Conservation (phyloP, 2,113 vertebrate genomes). For the Chionomys nivalis region DNA sequence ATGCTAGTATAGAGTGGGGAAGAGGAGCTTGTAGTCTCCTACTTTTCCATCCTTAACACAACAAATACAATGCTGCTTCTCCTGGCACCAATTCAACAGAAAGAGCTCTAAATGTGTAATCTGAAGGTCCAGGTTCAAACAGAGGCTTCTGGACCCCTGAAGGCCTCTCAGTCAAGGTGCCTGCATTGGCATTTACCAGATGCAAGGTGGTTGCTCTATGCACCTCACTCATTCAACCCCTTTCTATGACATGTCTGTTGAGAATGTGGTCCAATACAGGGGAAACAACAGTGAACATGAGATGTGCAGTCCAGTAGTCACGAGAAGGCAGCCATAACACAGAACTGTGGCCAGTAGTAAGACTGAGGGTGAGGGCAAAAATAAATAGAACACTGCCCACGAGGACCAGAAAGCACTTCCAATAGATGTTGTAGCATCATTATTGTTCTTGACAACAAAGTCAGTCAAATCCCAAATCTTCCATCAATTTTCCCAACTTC, state of each 20-base stretch:
- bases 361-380: neutral
- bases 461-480: constrained; percentile 12
- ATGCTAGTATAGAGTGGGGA: neutral
- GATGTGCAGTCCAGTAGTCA: neutral
- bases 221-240: neutral
- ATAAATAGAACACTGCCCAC: neutral
- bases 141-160: neutral
- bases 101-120: neutral
- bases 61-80: neutral
- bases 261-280: neutral
- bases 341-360: neutral
- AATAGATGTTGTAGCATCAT: neutral
- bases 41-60: neutral
- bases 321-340: neutral
- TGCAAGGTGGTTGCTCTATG: neutral
- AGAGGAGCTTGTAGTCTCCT: neutral
- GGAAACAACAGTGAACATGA: neutral
- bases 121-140: neutral
- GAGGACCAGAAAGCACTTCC: neutral
- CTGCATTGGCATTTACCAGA: neutral
- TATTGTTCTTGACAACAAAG: neutral
- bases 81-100: neutral
- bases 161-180: neutral
- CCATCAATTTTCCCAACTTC: neutral
- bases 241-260: neutral